Base-by-base conservation (phyloP, 2,888 invertebrate genomes). In the Lasioglossum zephyrum region DNA sequence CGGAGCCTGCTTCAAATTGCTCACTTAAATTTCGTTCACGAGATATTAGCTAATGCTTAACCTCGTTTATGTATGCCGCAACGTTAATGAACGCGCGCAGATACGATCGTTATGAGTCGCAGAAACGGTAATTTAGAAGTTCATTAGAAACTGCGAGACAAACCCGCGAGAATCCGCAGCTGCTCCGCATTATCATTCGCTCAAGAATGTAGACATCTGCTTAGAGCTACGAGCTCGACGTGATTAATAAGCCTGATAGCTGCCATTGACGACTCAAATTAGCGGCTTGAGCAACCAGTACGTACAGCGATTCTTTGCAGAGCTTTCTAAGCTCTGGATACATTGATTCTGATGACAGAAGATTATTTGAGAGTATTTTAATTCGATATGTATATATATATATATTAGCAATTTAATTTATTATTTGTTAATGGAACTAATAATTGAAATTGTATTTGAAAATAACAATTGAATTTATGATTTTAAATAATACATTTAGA, bases 61-160 rank as follows among this genome's bases (percentile, higher is more conserved):
- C 8, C 73, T 22, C 63, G 6, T 77, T 77, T 73, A 77, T 74
- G 26, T 66, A 18, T n/a, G 36, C 44, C 36, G n/a, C 39, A n/a
- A 44, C 77, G 70, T 63, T 84, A 84, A 84, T 69, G 84, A 84
- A 66, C 57, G 13, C 39, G 13, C 39, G 13, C 39, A 66, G 84
- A 84, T 81, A 86, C 77, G 53, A 84, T 86, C 85, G 70, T 74
- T 66, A 80, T 77, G 70, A 78, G 53, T 73, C 44, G 85, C 81
- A 75, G 77, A 81, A 84, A 72, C 77, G 41, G 82, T 82, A 81
- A 87, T 85, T 82, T 85, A 73, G 86, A 77, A 79, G 79, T 82
- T 82, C 79, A 79, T 85, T 86, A 86, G 79, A 81, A 84, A 72
- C 79, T 66, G 2, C 63, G 47, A 36, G 63, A 73, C 66, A 69